Conservation (phyloP, 2,797 vertebrate genomes). For the Poecile montanus region DNA sequence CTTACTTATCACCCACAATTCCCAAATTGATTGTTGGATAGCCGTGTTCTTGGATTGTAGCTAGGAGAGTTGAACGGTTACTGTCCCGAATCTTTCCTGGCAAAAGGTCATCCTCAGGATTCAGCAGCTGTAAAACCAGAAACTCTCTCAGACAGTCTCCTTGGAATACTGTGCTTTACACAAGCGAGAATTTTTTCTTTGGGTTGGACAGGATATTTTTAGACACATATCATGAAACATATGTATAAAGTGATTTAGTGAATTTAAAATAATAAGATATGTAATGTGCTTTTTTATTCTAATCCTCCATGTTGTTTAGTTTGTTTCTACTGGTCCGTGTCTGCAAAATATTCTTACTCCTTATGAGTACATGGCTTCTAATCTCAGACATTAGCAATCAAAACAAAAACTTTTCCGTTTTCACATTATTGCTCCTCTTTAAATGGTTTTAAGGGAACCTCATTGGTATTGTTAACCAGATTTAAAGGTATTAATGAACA, state of each 20-base stretch:
- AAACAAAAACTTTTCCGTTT: not conserved
- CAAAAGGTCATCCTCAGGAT: slow-evolving; percentile 97
- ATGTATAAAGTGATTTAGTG: not conserved
- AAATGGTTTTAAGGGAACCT: not conserved
- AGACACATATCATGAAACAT: not conserved
- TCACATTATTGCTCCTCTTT: not conserved
- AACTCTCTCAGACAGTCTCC: slow-evolving; percentile 43
- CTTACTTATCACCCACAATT: slow-evolving; percentile 98
- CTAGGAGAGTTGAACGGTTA: slow-evolving; percentile 95
- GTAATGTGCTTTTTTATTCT: not conserved
- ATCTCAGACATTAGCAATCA: not conserved
- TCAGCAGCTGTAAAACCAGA: slow-evolving; percentile 86
- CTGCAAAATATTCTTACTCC: not conserved
- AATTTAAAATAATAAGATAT: not conserved
- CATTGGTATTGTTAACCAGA: not conserved
- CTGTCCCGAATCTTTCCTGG: slow-evolving; percentile 98
- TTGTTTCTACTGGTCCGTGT: not conserved
- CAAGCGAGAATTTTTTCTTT: not conserved
- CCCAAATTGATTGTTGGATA: slow-evolving; percentile 98
- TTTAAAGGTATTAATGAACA: not conserved
- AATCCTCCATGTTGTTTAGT: not conserved
- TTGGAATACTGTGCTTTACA: not conserved
- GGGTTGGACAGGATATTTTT: not conserved
- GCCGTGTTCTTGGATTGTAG: slow-evolving; percentile 98
- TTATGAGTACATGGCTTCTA: not conserved